Percentiles rank a stretch among this genome's conserved stretches.
Conservation (phyloP, 2,113 vertebrate species). For the Zosterops borbonicus region DNA sequence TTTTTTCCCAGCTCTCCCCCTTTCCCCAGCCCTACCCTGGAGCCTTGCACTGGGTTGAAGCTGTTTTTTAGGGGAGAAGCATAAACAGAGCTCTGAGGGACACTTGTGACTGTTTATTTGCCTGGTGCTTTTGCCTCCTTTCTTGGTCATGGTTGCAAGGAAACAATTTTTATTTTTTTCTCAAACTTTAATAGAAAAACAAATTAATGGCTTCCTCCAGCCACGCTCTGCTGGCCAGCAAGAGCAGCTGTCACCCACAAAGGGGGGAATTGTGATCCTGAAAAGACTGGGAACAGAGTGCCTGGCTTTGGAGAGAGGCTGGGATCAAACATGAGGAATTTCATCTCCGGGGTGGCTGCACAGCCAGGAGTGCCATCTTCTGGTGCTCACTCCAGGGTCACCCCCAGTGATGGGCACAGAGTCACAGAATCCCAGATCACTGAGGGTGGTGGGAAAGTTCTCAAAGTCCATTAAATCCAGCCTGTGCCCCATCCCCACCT, state of each 20-base stretch:
- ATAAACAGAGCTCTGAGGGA: slow-evolving; percentile 36
- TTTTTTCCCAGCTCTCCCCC: background rate
- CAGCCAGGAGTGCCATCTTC: background rate
- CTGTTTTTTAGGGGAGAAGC: background rate
- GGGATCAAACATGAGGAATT: background rate
- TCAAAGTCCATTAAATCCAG: rapidly evolving
- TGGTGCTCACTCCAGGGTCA: background rate
- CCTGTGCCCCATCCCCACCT: rapidly evolving
- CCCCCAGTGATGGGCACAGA: background rate
- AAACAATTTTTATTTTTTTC: background rate
- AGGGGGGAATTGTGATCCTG: background rate
- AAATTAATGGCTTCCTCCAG: slow-evolving; percentile 5
- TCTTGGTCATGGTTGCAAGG: slow-evolving; percentile 12
- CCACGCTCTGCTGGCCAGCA: background rate
- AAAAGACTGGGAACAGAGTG: background rate
- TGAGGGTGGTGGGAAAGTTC: background rate
- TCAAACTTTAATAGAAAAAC: background rate
- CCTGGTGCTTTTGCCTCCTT: background rate
- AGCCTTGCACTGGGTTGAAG: rapidly evolving
- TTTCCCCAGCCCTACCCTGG: background rate
- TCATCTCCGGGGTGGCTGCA: background rate
- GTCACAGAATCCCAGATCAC: background rate
- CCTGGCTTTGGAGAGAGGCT: background rate
- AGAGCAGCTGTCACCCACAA: background rate
- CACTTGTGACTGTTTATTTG: slow-evolving; percentile 37